phyloP scores from a whole-genome alignment of 2,888 invertebrate genomes.

The Polymixis lichenea region DNA sequence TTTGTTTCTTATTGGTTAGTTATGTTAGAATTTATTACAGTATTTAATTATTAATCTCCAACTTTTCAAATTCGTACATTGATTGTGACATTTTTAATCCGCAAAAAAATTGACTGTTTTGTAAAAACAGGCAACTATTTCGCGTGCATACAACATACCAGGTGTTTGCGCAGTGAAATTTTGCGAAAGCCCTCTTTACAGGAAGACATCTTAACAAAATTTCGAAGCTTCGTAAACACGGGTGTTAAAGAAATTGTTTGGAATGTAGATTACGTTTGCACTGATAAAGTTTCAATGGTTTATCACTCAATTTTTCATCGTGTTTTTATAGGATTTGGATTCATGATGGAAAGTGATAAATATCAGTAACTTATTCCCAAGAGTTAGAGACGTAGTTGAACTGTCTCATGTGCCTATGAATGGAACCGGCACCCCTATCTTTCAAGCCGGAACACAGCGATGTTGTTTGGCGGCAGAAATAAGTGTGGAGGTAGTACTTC shows the following conservation, averaged over 20 bases:
- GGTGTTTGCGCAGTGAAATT: too few relatives aligned
- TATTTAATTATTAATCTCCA: too few relatives aligned
- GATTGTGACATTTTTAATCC: too few relatives aligned
- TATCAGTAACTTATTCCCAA: background rate
- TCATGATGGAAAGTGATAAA: background rate
- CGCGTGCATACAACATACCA: too few relatives aligned
- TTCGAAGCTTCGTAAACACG: too few relatives aligned
- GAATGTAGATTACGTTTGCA: background rate
- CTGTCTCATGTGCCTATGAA: background rate
- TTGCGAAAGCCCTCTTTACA: too few relatives aligned
- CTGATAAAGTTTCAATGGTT: background rate
- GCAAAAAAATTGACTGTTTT: too few relatives aligned
- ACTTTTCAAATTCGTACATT: too few relatives aligned
- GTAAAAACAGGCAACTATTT: too few relatives aligned
- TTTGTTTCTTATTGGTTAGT: too few relatives aligned
- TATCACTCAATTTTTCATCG: background rate
- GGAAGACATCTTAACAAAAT: too few relatives aligned
- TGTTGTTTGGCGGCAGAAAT: background rate
- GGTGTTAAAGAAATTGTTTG: background rate
- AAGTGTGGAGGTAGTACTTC: conserved; percentile 10
- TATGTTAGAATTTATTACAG: too few relatives aligned
- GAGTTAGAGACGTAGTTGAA: background rate
- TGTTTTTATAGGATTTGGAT: background rate
- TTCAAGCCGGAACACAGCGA: background rate
- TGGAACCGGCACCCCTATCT: background rate